phyloP scores from a whole-genome alignment of 2,113 vertebrate genomes.

The Egretta garzetta region DNA sequence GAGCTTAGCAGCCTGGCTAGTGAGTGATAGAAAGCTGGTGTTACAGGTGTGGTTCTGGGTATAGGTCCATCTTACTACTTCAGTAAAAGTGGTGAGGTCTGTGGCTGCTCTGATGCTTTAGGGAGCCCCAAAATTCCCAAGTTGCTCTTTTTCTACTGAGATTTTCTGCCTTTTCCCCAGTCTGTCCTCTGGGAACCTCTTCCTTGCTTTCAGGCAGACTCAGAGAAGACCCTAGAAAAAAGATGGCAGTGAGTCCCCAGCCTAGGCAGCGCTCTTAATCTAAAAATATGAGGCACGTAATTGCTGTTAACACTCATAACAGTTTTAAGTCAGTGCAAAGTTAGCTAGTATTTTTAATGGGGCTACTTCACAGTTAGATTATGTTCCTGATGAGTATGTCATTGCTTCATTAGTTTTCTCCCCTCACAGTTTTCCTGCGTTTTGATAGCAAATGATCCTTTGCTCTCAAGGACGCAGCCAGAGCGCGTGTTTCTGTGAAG shows the following conservation, averaged over 20 bases:
- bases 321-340: background rate
- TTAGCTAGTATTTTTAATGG: background rate
- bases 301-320: background rate
- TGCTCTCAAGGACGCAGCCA: background rate
- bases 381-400: background rate
- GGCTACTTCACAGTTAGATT: background rate
- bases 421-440: background rate
- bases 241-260: background rate
- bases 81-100: background rate
- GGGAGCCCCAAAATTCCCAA: background rate
- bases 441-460: slow-evolving; percentile 26
- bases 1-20: background rate
- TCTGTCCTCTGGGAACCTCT: background rate
- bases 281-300: background rate
- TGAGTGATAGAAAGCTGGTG: background rate
- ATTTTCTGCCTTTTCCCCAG: background rate
- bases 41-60: background rate
- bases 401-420: slow-evolving; percentile 46
- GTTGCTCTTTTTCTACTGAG: background rate
- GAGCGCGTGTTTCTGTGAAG: background rate
- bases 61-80: background rate
- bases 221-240: background rate
- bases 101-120: background rate
- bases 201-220: background rate
- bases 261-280: background rate